Evolutionary conservation across 1,140 invertebrate genomes (phyloP).

Genomic region (Ceratosolen fusciceps): DNA sequence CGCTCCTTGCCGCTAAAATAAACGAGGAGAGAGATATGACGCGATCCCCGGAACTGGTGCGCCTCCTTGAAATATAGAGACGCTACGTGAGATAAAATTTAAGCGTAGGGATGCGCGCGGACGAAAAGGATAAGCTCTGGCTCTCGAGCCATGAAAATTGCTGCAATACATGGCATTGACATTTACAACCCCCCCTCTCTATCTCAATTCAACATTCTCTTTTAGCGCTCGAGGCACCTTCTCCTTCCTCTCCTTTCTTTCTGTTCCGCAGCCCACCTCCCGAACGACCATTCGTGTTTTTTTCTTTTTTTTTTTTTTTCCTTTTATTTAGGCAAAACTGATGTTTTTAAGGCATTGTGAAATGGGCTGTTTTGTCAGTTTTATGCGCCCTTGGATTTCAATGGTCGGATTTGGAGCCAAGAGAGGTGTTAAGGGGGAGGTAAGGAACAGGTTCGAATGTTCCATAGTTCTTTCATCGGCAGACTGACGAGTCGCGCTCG

Average conservation of each 20-base stretch:
- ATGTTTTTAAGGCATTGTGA: slow-evolving; percentile 23
- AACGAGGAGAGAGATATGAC: slow-evolving; percentile 2
- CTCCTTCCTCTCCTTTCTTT: too few relatives aligned
- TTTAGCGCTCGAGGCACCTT: too few relatives aligned
- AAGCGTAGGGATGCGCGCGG: slow-evolving; percentile 8
- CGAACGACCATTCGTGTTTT: too few relatives aligned
- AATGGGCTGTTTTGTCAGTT: slow-evolving; percentile 32
- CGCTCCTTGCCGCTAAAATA: background rate
- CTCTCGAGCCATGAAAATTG: slow-evolving; percentile 34
- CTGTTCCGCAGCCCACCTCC: too few relatives aligned
- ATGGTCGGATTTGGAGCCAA: slow-evolving; percentile 29
- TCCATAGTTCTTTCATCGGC: background rate
- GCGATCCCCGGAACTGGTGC: slow-evolving; percentile 11
- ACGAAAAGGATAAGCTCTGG: background rate
- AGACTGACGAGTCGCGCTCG: background rate
- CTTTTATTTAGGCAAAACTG: background rate
- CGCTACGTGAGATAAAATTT: slow-evolving; percentile 45
- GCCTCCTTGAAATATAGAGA: background rate
- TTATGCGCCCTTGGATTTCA: slow-evolving; percentile 20
- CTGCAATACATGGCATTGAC: slow-evolving; percentile 34
- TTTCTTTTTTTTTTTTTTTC: background rate
- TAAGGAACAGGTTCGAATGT: slow-evolving; percentile 11
- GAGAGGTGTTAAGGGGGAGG: too few relatives aligned
- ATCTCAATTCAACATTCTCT: too few relatives aligned
- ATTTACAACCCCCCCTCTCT: background rate